Conservation (phyloP, 2,888 invertebrate genomes). For the Dyspetes luteomarginatus region DNA sequence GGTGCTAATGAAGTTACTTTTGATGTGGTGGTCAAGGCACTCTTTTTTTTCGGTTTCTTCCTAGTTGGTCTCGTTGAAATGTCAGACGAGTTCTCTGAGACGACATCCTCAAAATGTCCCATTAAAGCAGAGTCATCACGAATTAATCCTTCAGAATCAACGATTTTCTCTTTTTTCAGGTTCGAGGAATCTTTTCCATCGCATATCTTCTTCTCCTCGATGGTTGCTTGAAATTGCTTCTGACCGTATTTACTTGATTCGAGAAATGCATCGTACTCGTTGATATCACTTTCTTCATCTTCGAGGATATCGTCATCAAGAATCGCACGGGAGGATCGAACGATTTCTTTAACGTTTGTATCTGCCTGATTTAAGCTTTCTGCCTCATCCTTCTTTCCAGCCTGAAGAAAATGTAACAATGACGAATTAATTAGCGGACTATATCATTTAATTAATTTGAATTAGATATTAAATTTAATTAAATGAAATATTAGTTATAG, state of each 20-base stretch:
- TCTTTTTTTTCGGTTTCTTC: slow-evolving; percentile 63
- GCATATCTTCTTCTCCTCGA: slow-evolving; percentile 33
- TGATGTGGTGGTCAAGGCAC: slow-evolving; percentile 27
- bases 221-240: slow-evolving; percentile 1
- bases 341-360: slow-evolving; percentile 16
- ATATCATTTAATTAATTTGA: too few relatives aligned
- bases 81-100: slow-evolving; percentile 68
- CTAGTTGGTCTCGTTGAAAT: slow-evolving; percentile 57
- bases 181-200: slow-evolving; percentile 14
- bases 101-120: slow-evolving; percentile 63
- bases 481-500: too few relatives aligned
- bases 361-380: slow-evolving; percentile 37
- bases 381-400: slow-evolving; percentile 39
- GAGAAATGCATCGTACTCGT: slow-evolving; percentile 48
- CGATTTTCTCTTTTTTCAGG: slow-evolving; percentile 31
- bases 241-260: not conserved
- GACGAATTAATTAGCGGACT: too few relatives aligned
- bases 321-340: slow-evolving; percentile 63
- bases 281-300: slow-evolving; percentile 42
- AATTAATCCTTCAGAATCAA: slow-evolving; percentile 48
- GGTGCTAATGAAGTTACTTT: slow-evolving; percentile 38
- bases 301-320: slow-evolving; percentile 49
- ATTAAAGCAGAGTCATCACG: slow-evolving; percentile 46
- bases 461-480: too few relatives aligned
- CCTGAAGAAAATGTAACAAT: not conserved